These are phyloP conservation scores for Keiferia lycopersicella DNA, from an alignment of 2,888 invertebrate genomes.

Conservation along the genomic window DNA sequence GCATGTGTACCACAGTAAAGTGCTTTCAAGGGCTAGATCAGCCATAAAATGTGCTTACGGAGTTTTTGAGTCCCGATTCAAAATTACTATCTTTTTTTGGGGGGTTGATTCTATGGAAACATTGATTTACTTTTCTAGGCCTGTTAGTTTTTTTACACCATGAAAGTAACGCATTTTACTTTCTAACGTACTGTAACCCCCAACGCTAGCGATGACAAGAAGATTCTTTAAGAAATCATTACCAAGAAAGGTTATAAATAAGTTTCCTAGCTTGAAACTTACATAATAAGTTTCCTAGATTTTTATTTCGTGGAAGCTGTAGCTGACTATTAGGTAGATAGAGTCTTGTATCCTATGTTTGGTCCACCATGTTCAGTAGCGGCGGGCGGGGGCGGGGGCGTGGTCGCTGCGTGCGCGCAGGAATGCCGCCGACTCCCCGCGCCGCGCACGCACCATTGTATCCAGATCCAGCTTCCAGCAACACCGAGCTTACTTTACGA, in stretches of 20 bases:
- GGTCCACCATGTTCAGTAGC: not conserved
- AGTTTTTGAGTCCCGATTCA: too few species aligned
- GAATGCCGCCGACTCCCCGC: constrained; percentile 32
- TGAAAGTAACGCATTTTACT: too few species aligned
- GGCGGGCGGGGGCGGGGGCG: not conserved
- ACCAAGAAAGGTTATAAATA: not conserved
- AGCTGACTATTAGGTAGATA: not conserved
- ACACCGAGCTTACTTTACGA: not conserved
- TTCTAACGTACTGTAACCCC: too few species aligned
- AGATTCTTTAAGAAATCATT: not conserved
- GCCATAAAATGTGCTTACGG: too few species aligned
- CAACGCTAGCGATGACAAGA: too few species aligned
- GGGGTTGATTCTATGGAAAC: too few species aligned
- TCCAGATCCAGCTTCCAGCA: not conserved
- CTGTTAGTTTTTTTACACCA: too few species aligned
- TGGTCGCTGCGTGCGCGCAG: constrained; percentile 31
- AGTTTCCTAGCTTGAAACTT: too few species aligned
- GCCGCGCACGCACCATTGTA: not conserved
- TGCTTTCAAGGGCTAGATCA: too few species aligned
- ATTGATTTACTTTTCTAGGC: too few species aligned
- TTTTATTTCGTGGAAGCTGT: not conserved
- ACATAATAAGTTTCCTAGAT: not conserved
- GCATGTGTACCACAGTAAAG: too few species aligned
- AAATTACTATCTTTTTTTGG: too few species aligned
- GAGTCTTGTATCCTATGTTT: not conserved